Percentiles rank a stretch among this genome's conserved stretches.
Evolutionary conservation across 2,113 vertebrate species (phyloP).

Genomic region (Thunnus maccoyii): DNA sequence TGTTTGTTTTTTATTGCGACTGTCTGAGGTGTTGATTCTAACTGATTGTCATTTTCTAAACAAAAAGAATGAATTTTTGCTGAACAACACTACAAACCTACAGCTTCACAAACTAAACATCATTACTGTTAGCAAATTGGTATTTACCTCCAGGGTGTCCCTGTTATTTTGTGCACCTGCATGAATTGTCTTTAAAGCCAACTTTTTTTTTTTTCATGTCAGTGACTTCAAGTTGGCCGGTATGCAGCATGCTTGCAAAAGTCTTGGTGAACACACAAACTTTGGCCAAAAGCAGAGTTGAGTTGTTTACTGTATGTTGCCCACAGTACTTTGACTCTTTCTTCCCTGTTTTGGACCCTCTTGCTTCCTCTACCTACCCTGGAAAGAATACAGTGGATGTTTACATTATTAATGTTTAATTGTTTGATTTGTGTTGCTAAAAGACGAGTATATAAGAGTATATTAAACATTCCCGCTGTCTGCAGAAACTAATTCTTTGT

Average conservation of each 20-base stretch:
- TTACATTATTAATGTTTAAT: constrained; percentile 72
- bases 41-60: neutral
- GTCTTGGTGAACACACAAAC: neutral
- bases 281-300: neutral
- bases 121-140: neutral
- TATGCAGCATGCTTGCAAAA: too few relatives aligned
- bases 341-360: neutral
- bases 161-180: neutral
- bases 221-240: neutral
- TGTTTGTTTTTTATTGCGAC: neutral
- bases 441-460: neutral
- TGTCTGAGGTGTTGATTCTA: constrained; percentile 6
- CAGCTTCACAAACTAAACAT: neutral
- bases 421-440: constrained; percentile 54
- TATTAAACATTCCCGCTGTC: constrained; percentile 67
- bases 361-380: constrained; percentile 29
- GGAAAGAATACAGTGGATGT: constrained; percentile 51
- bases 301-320: neutral
- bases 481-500: constrained; percentile 64
- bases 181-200: constrained; percentile 12
- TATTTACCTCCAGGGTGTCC: neutral
- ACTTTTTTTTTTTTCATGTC: constrained; percentile 3
- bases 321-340: neutral
- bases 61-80: neutral
- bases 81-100: neutral